These are phyloP conservation scores for Drosophila antonietae DNA, from an alignment of 2,888 invertebrate species.

Conservation along the genomic window DNA sequence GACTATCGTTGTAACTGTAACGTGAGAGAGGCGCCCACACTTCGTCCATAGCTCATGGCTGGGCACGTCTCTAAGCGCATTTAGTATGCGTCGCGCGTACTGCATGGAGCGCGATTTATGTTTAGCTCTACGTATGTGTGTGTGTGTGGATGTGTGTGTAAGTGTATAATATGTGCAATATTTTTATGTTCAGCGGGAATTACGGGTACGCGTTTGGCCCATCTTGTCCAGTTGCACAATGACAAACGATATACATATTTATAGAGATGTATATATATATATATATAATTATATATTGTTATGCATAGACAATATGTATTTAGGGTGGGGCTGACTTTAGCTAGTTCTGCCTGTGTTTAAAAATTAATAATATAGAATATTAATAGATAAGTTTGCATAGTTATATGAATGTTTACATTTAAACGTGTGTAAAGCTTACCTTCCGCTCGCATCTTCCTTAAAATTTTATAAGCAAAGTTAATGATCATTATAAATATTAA, in stretches of 20 bases:
- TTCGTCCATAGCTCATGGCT: slow-evolving; percentile 24
- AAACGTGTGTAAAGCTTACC: background rate
- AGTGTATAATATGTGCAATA: slow-evolving; percentile 67
- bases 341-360: background rate
- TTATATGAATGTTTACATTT: too few relatives aligned
- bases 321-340: background rate
- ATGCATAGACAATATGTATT: slow-evolving; percentile 2
- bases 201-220: slow-evolving; percentile 25
- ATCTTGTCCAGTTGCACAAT: slow-evolving; percentile 40
- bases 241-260: slow-evolving; percentile 3
- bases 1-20: slow-evolving; percentile 21
- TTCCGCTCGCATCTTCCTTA: background rate
- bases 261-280: background rate
- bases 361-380: background rate
- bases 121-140: slow-evolving; percentile 15
- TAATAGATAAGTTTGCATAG: background rate
- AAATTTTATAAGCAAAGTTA: background rate
- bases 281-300: background rate
- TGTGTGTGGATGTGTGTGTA: background rate
- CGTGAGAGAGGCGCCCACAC: slow-evolving; percentile 14
- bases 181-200: slow-evolving; percentile 58
- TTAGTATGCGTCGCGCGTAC: slow-evolving; percentile 57
- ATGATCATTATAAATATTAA: background rate
- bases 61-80: slow-evolving; percentile 49
- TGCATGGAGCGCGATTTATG: slow-evolving; percentile 51